These are phyloP conservation scores for Pterocles orientalis DNA, from an alignment of 2,113 vertebrate species.

Conservation along the genomic window DNA sequence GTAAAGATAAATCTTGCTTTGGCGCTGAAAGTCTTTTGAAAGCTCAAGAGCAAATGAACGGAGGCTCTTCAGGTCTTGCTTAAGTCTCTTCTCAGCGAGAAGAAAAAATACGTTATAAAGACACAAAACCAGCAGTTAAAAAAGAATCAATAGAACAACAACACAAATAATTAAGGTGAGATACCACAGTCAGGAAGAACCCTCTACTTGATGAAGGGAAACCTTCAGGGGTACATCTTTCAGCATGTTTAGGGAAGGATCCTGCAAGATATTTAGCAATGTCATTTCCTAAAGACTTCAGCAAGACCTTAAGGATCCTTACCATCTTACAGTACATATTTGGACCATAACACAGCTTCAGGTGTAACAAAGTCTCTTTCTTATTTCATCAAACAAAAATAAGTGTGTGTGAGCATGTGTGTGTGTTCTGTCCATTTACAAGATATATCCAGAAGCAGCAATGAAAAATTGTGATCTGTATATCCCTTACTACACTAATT, in stretches of 20 bases:
- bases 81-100: constrained; percentile 41
- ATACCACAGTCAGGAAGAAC: background rate
- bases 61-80: constrained; percentile 51
- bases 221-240: background rate
- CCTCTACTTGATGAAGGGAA: background rate
- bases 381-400: background rate
- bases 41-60: constrained; percentile 4
- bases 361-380: background rate
- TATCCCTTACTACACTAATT: background rate
- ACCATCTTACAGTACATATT: background rate
- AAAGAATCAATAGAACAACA: background rate
- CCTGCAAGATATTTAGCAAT: background rate
- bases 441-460: background rate
- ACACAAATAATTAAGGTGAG: background rate
- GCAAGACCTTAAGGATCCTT: background rate
- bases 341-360: background rate
- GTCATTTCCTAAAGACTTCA: background rate
- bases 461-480: background rate
- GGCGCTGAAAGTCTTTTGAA: background rate
- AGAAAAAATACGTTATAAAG: background rate
- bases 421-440: background rate
- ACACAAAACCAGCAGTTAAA: background rate
- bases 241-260: background rate
- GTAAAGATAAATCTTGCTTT: constrained; percentile 7
- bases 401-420: background rate